Evolutionary conservation across 2,888 invertebrate genomes (phyloP).

Genomic region (Argyra leucocephala): DNA sequence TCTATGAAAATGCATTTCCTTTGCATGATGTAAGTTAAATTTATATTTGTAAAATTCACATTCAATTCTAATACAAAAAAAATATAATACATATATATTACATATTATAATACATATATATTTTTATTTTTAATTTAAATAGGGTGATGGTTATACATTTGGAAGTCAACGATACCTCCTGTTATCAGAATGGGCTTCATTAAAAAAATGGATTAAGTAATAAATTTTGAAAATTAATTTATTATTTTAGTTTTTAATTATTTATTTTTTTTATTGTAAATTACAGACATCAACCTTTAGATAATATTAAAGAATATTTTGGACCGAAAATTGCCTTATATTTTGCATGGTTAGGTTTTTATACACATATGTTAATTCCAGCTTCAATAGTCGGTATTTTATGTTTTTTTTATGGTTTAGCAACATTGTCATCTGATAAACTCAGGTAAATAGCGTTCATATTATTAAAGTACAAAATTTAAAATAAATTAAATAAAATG

Average conservation of each 20-base stretch:
- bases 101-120: slow-evolving; percentile 12
- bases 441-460: slow-evolving; percentile 32
- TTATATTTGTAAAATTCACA: background rate
- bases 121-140: slow-evolving; percentile 27
- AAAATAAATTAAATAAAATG: too few species aligned
- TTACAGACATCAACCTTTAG: slow-evolving; percentile 60
- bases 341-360: slow-evolving; percentile 79
- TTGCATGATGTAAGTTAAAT: slow-evolving; percentile 60
- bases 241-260: background rate
- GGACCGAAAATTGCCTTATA: slow-evolving; percentile 69
- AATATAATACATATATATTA: background rate
- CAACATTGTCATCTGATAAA: slow-evolving; percentile 45
- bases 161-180: slow-evolving; percentile 49
- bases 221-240: background rate
- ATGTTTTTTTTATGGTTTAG: slow-evolving; percentile 54
- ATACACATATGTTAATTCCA: slow-evolving; percentile 72
- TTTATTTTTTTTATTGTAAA: too few species aligned
- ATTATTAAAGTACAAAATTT: too few species aligned
- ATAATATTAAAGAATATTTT: slow-evolving; percentile 67
- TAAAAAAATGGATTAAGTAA: slow-evolving; percentile 58
- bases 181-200: slow-evolving; percentile 60
- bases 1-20: slow-evolving; percentile 63
- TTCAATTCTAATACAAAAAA: background rate
- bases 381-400: slow-evolving; percentile 58
- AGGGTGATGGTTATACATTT: slow-evolving; percentile 48